These are phyloP conservation scores for Eumeta japonica DNA, from an alignment of 1,140 invertebrate species.

Conservation along the genomic window DNA sequence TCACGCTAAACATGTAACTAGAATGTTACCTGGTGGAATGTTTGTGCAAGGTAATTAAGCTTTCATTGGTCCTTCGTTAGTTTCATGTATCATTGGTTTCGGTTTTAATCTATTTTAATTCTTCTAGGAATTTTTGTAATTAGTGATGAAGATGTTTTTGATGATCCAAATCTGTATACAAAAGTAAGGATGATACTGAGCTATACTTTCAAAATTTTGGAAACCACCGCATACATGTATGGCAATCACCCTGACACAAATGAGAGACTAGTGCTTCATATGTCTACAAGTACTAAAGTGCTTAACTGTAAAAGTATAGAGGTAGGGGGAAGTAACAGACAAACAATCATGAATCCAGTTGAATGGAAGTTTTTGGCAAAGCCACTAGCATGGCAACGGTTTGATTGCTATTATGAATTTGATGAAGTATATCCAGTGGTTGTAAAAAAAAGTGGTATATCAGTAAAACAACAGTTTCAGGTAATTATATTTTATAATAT, in stretches of 20 bases:
- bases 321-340: constrained; percentile 29
- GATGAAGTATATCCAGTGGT: constrained; percentile 65
- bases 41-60: constrained; percentile 71
- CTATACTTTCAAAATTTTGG: constrained; percentile 58
- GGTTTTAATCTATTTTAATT: background rate
- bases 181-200: constrained; percentile 61
- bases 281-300: constrained; percentile 51
- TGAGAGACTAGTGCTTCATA: constrained; percentile 57
- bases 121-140: constrained; percentile 44
- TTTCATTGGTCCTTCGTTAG: too few species aligned
- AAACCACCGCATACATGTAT: constrained; percentile 59
- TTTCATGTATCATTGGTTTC: background rate
- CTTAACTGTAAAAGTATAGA: constrained; percentile 53
- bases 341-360: constrained; percentile 52
- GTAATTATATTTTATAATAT: too few species aligned
- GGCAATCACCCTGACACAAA: constrained; percentile 46
- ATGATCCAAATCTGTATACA: constrained; percentile 43
- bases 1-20: constrained; percentile 70
- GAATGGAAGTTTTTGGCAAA: constrained; percentile 67
- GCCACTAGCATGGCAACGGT: constrained; percentile 64
- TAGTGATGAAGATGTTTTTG: constrained; percentile 64
- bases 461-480: constrained; percentile 67
- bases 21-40: constrained; percentile 82
- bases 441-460: constrained; percentile 44
- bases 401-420: constrained; percentile 70